These are phyloP conservation scores for Tenualosa ilisha DNA, from an alignment of 2,797 vertebrate species.

Conservation along the genomic window DNA sequence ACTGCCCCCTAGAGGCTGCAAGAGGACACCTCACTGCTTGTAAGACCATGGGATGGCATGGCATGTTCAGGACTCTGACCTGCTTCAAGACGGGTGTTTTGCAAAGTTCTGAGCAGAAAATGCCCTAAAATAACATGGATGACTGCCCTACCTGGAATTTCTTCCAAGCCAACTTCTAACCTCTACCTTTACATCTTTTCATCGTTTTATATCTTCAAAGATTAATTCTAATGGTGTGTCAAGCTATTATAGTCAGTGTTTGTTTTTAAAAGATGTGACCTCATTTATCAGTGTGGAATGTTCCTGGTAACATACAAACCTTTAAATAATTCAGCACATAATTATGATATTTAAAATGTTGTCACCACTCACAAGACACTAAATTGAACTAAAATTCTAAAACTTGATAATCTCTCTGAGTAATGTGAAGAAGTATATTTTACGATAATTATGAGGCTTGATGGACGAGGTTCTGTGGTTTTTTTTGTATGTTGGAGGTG, in stretches of 20 bases:
- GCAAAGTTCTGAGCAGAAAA: background rate
- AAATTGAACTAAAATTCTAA: background rate
- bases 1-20: background rate
- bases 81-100: too few relatives aligned
- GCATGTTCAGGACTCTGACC: background rate
- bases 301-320: background rate
- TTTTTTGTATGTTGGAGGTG: background rate
- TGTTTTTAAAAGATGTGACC: background rate
- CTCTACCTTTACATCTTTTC: background rate
- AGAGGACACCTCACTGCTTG: background rate
- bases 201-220: background rate
- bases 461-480: background rate
- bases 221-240: background rate
- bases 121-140: background rate
- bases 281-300: background rate
- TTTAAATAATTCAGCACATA: background rate
- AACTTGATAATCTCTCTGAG: background rate
- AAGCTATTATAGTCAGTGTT: background rate
- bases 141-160: background rate
- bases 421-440: background rate
- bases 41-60: background rate
- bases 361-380: background rate
- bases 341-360: background rate
- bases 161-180: background rate
- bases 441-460: background rate